Base-by-base conservation (phyloP, 2,113 vertebrate species). In the Bombycilla garrulus region DNA sequence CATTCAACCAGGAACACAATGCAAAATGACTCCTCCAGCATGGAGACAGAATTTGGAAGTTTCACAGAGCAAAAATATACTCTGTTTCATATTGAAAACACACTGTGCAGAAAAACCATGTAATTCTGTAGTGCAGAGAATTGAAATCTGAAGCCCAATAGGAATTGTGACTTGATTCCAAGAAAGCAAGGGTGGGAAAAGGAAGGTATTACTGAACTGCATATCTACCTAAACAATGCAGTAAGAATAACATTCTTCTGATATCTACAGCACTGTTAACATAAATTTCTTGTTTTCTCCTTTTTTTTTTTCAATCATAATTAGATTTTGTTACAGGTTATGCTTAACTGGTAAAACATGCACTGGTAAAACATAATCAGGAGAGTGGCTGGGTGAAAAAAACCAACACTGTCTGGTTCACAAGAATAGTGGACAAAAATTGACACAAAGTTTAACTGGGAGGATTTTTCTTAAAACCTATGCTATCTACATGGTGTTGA, bases 61-160 rank as follows among this genome's bases (percentile, higher is more conserved):
- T 95, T 81, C 86, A 69, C 42, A 71, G 61, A 67, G 60, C 51
- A 94, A 44, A 96, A 71, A 23, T 72, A 71, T 57, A 61, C 73
- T 65, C 62, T 42, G 61, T 53, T 92, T 91, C 81, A 50, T 79
- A 72, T 26, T 62, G 89, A 92, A 93, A 96, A 84, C 70, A 81
- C 42, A 69, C 77, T 84, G 88, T 86, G 84, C 45, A 89, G 89
- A 86, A 92, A 95, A 84, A 76, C 44, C 31, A 71, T 60, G 82
- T 72, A 71, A 71, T 88, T 90, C 88, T 79, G 64, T 66, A 81
- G 58, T 18, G 42, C 72, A 81, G 35, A 54, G 61, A 60, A 78
- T 25, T 87, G 89, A 95, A 95, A 95, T 82, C 89, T 84, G 93
- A 95, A 73, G 78, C 81, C 54, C 73, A 94, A 72, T 7, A 81